A percentile compares a stretch with the other conserved stretches of the same genome.
Evolutionary conservation across 2,113 vertebrate species (phyloP).

Genomic region (Ailurus styani): DNA sequence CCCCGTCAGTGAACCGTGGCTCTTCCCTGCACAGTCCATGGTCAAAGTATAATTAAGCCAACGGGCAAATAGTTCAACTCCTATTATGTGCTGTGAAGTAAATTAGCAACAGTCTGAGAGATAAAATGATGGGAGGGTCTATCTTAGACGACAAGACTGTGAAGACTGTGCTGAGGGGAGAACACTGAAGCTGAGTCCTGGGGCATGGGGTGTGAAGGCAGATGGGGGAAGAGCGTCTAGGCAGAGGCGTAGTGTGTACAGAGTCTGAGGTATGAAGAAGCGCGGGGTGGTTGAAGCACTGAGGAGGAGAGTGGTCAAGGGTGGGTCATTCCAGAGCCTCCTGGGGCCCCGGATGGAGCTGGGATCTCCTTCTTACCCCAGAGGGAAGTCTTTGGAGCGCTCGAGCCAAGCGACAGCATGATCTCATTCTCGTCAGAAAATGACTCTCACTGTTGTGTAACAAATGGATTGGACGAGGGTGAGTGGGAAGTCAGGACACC

Average conservation of each 20-base stretch:
- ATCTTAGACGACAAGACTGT: rapidly evolving
- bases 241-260: background rate
- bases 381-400: background rate
- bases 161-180: background rate
- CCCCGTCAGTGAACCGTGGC: background rate
- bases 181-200: background rate
- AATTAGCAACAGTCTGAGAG: background rate
- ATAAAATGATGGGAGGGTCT: background rate
- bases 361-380: background rate
- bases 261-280: background rate
- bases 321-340: background rate
- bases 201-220: rapidly evolving
- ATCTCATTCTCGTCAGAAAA: background rate
- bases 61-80: background rate
- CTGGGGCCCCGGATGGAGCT: background rate
- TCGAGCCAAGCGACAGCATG: background rate
- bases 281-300: rapidly evolving
- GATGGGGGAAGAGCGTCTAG: rapidly evolving
- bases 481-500: background rate
- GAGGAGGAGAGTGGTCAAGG: background rate
- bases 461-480: background rate
- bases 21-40: background rate
- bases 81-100: background rate
- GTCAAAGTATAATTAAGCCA: background rate
- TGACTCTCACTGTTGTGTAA: background rate